phyloP scores from a whole-genome alignment of 2,113 vertebrate species.

The human (Homo sapiens) region DNA sequence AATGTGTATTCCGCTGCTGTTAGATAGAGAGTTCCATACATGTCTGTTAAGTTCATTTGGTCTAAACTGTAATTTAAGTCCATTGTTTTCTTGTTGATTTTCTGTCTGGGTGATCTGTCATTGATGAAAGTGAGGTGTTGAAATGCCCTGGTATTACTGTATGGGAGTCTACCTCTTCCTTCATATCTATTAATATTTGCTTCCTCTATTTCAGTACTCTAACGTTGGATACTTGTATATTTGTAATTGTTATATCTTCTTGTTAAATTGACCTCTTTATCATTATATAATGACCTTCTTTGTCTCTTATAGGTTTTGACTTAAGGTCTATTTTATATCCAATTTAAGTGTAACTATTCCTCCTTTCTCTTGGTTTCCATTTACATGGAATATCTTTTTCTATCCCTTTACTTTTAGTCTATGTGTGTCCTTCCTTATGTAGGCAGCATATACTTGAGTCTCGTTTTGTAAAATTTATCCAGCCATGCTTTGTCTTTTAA shows the following conservation, averaged over 20 bases:
- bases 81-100: neutral
- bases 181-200: neutral
- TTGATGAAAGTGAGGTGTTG: neutral
- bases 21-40: neutral
- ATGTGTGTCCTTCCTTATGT: neutral
- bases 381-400: neutral
- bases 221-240: neutral
- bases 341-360: neutral
- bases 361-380: neutral
- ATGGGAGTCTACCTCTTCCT: neutral
- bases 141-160: neutral
- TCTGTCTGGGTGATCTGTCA: neutral
- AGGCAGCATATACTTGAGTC: neutral
- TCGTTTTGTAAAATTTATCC: neutral
- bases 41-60: neutral
- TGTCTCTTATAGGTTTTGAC: neutral
- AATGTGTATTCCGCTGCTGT: neutral
- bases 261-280: neutral
- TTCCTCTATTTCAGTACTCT: neutral
- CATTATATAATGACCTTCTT: neutral
- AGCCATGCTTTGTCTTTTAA: neutral
- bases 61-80: neutral
- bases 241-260: neutral
- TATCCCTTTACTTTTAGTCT: neutral
- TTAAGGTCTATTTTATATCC: neutral